Base-by-base conservation (phyloP, 2,888 invertebrate genomes). In the Malacosoma neustria region DNA sequence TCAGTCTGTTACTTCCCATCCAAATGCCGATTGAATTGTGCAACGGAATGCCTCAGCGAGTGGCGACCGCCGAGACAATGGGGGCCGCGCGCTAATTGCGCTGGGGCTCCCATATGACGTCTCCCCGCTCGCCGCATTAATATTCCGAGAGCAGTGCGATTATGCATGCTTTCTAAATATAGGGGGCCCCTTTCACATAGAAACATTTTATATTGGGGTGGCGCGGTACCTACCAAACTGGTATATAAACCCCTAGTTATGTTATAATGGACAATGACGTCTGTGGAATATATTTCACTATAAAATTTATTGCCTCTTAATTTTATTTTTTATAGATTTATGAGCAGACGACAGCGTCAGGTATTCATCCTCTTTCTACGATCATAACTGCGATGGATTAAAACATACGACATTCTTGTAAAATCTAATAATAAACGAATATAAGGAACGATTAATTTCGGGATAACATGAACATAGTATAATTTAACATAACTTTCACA, bases 91-190 rank as follows among this genome's bases (percentile, higher is more conserved):
- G 67, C 63, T 72, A 69, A 76, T 74, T 77, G 76, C 68, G 63
- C 61, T 68, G 66, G 68, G 70, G 69, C 61, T 71, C 74, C 72
- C 77, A 76, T 69, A 72, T 80, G 79, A 81, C 75, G 79, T 66
- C 69, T 69, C 77, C 75, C 80, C 72, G 70, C 75, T 75, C 76
- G 75, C 60, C 50, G 62, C 59, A 77, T 79, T 75, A 81, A 81
- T 81, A 82, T 82, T 81, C 73, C 54, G 54, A 69, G 69, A 70
- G 74, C 65, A 68, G 71, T 63, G 73, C 79, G 76, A 80, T 81
- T 79, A 80, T 82, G 76, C 74, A 68, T 72, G 72, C 79, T 73
- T 72, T 73, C 72, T 73, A 79, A 82, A 81, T 75, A 79, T 72
- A 76, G 77, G 79, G 77, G 54, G 68, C 66, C 54, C 54, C 65